These are phyloP conservation scores for Micronycteris hirsuta DNA, from an alignment of 2,113 vertebrate species.

Conservation along the genomic window DNA sequence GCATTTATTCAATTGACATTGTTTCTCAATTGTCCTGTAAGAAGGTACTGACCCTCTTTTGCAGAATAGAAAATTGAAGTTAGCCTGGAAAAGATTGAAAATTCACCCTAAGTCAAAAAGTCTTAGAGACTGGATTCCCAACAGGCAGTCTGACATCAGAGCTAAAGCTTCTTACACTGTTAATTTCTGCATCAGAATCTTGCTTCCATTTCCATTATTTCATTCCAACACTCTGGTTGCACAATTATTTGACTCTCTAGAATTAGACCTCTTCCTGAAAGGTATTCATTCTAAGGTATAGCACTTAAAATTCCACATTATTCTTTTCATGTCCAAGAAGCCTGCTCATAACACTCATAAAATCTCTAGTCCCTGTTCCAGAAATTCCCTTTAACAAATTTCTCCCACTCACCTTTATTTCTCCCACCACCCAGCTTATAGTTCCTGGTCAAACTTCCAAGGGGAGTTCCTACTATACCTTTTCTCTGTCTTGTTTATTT, in stretches of 20 bases:
- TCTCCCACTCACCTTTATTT: neutral
- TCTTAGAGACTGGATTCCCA: neutral
- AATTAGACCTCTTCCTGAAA: neutral
- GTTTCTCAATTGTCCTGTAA: conserved; percentile 17
- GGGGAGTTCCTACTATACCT: neutral
- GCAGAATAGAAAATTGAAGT: neutral
- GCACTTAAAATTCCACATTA: neutral
- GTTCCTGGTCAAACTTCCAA: neutral
- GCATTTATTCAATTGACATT: neutral
- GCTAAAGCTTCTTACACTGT: neutral
- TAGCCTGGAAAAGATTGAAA: neutral
- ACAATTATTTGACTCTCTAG: neutral
- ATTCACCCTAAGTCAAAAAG: neutral
- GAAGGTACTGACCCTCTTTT: conserved; percentile 1
- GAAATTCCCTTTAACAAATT: neutral
- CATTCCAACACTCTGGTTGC: neutral
- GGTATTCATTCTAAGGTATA: neutral
- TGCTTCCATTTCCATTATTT: neutral
- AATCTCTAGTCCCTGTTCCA: neutral
- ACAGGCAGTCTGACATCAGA: neutral
- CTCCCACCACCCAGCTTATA: neutral
- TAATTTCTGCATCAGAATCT: neutral
- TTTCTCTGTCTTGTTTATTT: neutral
- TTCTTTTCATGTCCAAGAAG: neutral
- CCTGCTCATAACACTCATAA: neutral